A percentile compares a stretch with the other conserved stretches of the same genome.
These are phyloP conservation scores for Brienomyrus brachyistius DNA, from an alignment of 2,113 vertebrate genomes.

Conservation along the genomic window DNA sequence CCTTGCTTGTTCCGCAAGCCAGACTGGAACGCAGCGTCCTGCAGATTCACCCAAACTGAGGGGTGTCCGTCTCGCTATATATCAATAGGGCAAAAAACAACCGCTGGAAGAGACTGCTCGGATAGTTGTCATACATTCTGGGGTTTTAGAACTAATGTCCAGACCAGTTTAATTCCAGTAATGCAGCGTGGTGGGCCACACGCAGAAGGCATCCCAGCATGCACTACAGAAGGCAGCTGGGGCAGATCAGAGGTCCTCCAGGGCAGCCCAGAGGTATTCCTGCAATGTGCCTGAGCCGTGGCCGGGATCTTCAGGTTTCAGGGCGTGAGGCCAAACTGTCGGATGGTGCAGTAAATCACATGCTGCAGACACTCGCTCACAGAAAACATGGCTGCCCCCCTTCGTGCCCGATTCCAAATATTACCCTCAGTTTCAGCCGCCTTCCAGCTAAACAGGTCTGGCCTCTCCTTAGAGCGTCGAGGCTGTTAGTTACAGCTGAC, in stretches of 20 bases:
- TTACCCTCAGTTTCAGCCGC: not conserved
- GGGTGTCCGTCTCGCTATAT: not conserved
- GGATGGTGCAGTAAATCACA: not conserved
- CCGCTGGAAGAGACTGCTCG: not conserved
- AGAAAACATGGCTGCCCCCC: not conserved
- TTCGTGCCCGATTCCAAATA: not conserved
- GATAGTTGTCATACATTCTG: not conserved
- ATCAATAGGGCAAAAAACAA: not conserved
- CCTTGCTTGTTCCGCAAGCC: not conserved
- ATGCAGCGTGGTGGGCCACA: not conserved
- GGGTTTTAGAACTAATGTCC: not conserved
- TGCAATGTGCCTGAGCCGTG: not conserved
- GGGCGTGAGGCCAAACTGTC: not conserved
- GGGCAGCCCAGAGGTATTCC: constrained; percentile 1
- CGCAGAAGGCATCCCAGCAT: not conserved
- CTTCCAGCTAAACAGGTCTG: not conserved
- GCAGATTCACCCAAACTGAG: not conserved
- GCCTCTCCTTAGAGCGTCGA: not conserved
- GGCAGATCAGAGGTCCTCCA: not conserved
- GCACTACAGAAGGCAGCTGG: not conserved
- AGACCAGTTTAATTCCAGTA: not conserved
- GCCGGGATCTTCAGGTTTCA: not conserved
- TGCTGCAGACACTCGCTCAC: not conserved
- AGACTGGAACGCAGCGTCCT: too few species aligned
- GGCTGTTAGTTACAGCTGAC: not conserved